These are phyloP conservation scores for Xyrauchen texanus DNA, from an alignment of 2,113 vertebrate species.

Conservation along the genomic window DNA sequence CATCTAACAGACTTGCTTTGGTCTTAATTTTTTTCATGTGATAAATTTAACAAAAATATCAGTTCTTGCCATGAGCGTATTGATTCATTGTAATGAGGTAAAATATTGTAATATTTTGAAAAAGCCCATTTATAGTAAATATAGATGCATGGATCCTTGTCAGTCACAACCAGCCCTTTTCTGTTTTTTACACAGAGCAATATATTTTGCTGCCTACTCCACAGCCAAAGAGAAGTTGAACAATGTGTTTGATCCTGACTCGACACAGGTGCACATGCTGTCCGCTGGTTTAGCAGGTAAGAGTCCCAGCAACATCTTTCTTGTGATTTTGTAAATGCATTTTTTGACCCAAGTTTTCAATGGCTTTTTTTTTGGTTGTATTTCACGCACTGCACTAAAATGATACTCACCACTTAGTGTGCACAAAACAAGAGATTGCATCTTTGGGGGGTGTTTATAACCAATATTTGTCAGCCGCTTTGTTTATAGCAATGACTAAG, in stretches of 20 bases:
- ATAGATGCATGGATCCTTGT: background rate
- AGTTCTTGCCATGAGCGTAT: too few species aligned
- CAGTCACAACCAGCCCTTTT: background rate
- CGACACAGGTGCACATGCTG: slow-evolving; percentile 95
- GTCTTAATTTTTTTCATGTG: too few species aligned
- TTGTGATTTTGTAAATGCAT: slow-evolving; percentile 2
- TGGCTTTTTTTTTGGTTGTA: slow-evolving; percentile 43
- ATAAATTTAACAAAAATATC: too few species aligned
- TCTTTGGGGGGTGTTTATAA: slow-evolving; percentile 29
- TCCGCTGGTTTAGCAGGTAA: slow-evolving; percentile 98
- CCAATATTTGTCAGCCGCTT: slow-evolving; percentile 43
- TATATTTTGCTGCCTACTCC: slow-evolving; percentile 98
- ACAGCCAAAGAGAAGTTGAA: slow-evolving; percentile 94
- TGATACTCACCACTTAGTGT: slow-evolving; percentile 46
- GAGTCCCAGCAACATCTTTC: slow-evolving; percentile 45
- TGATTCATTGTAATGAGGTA: too few species aligned
- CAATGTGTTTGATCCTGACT: slow-evolving; percentile 87
- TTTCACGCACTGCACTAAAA: slow-evolving; percentile 49
- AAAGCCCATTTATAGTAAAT: background rate
- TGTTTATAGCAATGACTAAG: slow-evolving; percentile 20
- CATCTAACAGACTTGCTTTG: too few species aligned
- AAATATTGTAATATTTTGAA: too few species aligned
- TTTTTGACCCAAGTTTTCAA: slow-evolving; percentile 42
- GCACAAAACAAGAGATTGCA: slow-evolving; percentile 33
- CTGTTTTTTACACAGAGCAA: slow-evolving; percentile 78